phyloP scores from a whole-genome alignment of 2,888 invertebrate species.

The Callimorpha dominula region DNA sequence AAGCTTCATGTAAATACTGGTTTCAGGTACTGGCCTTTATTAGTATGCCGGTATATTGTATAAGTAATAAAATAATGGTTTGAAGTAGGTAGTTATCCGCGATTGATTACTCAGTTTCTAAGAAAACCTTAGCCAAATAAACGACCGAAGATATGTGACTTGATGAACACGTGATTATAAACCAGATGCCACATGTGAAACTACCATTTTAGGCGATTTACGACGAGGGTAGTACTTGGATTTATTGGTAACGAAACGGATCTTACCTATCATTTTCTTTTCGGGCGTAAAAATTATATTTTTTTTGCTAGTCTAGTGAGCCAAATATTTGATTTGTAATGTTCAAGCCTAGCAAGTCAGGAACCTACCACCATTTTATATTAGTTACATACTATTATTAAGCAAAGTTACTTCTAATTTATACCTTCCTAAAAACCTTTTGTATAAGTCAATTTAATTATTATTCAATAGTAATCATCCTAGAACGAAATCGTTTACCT shows the following conservation, averaged over 20 bases:
- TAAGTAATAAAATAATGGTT: background rate
- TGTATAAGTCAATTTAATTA: background rate
- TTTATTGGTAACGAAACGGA: background rate
- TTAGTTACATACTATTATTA: background rate
- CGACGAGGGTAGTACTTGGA: background rate
- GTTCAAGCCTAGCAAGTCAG: no score
- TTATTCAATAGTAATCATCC: background rate
- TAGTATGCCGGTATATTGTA: background rate
- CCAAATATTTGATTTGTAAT: no score
- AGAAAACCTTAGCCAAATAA: conserved; percentile 7
- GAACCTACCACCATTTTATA: no score
- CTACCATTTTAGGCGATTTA: conserved; percentile 4
- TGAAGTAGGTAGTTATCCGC: background rate
- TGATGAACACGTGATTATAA: conserved; percentile 2
- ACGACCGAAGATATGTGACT: conserved; percentile 2
- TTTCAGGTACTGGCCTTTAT: no score
- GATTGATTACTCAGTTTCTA: background rate
- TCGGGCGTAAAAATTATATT: no score
- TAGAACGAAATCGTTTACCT: background rate
- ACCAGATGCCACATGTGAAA: conserved; percentile 13
- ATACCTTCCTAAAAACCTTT: background rate
- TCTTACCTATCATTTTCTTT: no score
- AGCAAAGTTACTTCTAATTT: background rate
- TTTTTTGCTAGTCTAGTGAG: no score
- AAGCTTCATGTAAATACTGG: background rate